Conservation (phyloP, 2,888 invertebrate genomes). For the Syrista parreyssii region DNA sequence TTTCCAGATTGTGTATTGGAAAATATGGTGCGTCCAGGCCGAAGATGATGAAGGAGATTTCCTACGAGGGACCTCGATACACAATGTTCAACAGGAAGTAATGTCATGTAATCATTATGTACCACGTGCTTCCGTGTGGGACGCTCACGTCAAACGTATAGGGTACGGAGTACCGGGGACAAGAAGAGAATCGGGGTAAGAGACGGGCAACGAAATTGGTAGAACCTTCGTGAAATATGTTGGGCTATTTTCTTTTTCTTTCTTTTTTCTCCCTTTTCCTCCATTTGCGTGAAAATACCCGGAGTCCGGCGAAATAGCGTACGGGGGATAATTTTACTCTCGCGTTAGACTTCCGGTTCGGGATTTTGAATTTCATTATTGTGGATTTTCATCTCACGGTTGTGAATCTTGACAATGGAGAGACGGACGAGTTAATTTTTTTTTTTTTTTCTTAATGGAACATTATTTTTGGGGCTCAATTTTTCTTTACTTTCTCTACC, state of each 20-base stretch:
- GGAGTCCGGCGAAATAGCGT: not conserved
- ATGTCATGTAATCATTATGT: constrained; percentile 42
- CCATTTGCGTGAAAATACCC: not conserved
- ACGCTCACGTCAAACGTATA: not conserved
- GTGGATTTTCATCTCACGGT: not conserved
- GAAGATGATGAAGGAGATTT: constrained; percentile 41
- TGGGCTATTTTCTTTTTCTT: not conserved
- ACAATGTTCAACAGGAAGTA: constrained; percentile 23
- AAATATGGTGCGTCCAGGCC: constrained; percentile 44
- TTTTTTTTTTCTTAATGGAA: not conserved
- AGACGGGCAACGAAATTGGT: not conserved
- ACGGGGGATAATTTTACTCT: not conserved
- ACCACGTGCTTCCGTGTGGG: constrained; percentile 23
- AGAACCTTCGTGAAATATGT: not conserved
- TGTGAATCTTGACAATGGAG: not conserved
- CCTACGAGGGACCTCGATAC: not conserved
- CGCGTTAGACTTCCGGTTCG: not conserved
- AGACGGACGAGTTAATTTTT: no score
- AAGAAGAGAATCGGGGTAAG: not conserved
- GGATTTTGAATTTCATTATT: not conserved
- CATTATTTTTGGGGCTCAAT: not conserved
- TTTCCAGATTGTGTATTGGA: constrained; percentile 48
- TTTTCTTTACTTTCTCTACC: not conserved
- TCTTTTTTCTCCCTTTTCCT: not conserved
- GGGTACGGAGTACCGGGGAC: not conserved